Conservation (phyloP, 2,888 invertebrate species). For the Polyommatus icarus region DNA sequence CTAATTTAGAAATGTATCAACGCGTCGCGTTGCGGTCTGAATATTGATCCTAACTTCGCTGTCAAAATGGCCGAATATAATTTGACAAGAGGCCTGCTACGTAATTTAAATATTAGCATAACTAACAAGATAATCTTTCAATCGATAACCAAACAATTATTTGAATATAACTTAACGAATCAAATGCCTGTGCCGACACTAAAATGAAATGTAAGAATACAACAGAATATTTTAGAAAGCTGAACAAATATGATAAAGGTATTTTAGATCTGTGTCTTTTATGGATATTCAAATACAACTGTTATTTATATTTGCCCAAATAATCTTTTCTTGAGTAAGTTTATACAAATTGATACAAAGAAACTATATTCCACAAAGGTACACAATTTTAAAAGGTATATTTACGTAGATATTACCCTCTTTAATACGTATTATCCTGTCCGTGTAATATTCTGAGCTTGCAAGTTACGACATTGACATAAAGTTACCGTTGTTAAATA, state of each 20-base stretch:
- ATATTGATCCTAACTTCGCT: background rate
- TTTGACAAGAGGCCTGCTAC: background rate
- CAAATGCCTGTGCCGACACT: background rate
- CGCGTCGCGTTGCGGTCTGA: too few species aligned
- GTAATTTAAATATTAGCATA: background rate
- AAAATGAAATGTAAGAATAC: conserved; percentile 28
- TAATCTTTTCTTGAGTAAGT: background rate
- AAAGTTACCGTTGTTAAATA: conserved; percentile 15
- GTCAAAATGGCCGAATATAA: background rate
- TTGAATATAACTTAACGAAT: conserved; percentile 19
- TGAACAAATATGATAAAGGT: conserved; percentile 31
- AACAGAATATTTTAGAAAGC: conserved; percentile 39
- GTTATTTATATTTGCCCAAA: background rate
- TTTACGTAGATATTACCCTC: background rate
- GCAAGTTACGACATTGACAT: conserved; percentile 8
- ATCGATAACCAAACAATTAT: conserved; percentile 22
- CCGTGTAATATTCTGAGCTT: conserved; percentile 9
- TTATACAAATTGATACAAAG: background rate
- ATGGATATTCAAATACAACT: background rate
- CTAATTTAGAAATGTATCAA: too few species aligned
- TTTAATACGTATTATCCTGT: conserved; percentile 4
- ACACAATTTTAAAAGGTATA: background rate
- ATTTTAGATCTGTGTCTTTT: conserved; percentile 15
- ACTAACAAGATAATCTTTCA: conserved; percentile 6
- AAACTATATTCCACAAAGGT: background rate